Evolutionary conservation across 2,113 vertebrate genomes (phyloP).

Genomic region (Grus americana): DNA sequence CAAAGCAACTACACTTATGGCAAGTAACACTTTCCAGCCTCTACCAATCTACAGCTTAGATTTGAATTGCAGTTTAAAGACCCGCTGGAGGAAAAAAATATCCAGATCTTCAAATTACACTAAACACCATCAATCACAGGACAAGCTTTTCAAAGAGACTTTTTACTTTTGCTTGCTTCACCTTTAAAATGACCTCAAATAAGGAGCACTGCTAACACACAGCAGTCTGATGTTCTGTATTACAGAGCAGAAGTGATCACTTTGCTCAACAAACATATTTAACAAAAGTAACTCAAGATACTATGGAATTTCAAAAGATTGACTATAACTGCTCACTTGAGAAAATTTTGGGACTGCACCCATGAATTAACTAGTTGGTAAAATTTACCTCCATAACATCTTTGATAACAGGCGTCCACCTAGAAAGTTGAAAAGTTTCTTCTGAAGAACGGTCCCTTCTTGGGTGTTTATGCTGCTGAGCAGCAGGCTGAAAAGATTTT

Average conservation of each 20-base stretch:
- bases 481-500: conserved; percentile 41
- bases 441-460: conserved; percentile 87
- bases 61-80: background rate
- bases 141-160: background rate
- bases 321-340: background rate
- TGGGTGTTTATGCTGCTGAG: conserved; percentile 72
- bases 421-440: conserved; percentile 91
- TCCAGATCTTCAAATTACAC: background rate
- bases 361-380: background rate
- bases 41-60: background rate
- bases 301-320: background rate
- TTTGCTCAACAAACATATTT: background rate
- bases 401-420: conserved; percentile 94
- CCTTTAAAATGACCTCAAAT: background rate
- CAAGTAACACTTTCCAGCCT: background rate
- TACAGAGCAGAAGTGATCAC: background rate
- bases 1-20: background rate
- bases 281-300: background rate
- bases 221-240: background rate
- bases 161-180: background rate
- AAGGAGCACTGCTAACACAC: background rate
- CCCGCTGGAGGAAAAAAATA: rapidly evolving
- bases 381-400: conserved; percentile 92
- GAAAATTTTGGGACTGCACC: background rate
- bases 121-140: background rate